Conservation (phyloP, 2,888 invertebrate species). For the Hipparchia semele region DNA sequence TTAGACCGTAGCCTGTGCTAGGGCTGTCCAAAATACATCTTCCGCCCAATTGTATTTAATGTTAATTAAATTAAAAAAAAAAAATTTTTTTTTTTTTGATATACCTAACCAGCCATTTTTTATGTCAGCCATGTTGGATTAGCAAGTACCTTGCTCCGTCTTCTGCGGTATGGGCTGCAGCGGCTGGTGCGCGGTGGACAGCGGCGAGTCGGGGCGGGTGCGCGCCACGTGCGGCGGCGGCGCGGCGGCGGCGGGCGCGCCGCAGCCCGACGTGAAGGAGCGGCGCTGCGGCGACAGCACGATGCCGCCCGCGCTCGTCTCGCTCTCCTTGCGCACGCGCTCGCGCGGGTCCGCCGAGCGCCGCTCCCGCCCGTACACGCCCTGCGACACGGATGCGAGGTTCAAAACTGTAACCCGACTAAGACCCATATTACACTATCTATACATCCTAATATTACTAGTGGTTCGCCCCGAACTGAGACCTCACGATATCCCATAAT, state of each 20-base stretch:
- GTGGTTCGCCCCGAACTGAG: too few relatives aligned
- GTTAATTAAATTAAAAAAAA: too few relatives aligned
- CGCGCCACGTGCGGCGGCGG: conserved; percentile 81
- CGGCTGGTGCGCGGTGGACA: conserved; percentile 54
- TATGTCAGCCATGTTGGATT: too few relatives aligned
- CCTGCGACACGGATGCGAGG: conserved; percentile 24
- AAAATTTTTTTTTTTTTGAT: too few relatives aligned
- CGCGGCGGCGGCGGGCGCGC: conserved; percentile 84
- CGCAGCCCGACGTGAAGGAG: conserved; percentile 94
- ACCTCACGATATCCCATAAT: too few relatives aligned
- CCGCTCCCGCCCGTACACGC: conserved; percentile 65
- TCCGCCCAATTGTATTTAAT: too few relatives aligned
- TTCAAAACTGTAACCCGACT: too few relatives aligned
- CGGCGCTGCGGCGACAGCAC: conserved; percentile 93
- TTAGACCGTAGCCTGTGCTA: too few relatives aligned
- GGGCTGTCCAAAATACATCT: too few relatives aligned
- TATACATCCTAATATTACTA: too few relatives aligned
- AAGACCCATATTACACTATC: too few relatives aligned
- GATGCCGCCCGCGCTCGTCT: conserved; percentile 84
- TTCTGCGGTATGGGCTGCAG: conserved; percentile 48
- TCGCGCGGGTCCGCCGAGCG: conserved; percentile 88
- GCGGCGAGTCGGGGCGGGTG: conserved; percentile 72
- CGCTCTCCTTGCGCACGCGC: conserved; percentile 91
- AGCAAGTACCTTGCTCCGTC: conserved; percentile 57
- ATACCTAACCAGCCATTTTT: too few relatives aligned